Base-by-base conservation (phyloP, 2,888 invertebrate genomes). In the Dinocampus coccinellae region DNA sequence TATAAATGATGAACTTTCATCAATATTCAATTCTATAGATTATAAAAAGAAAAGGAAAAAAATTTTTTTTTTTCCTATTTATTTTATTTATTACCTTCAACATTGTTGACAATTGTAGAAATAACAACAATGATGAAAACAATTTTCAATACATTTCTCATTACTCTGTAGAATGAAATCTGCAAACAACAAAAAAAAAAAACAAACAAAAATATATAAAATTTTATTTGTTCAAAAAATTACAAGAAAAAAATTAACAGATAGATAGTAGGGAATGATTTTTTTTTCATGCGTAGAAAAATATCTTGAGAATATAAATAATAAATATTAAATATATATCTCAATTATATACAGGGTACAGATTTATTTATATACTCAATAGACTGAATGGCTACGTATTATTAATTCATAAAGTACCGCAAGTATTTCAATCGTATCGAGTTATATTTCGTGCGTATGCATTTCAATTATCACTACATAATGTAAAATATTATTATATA, bases 1-100 rank as follows among this genome's bases (percentile, higher is more conserved):
- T 47, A 53, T 7, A n/a, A n/a, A 4, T n/a, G n/a, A 47, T 33
- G 69, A 80, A 87, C 87, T 86, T 84, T 87, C 85, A 68, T 82
- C 80, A 78, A 29, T 29, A 29, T 29, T 4, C 3, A 29, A n/a
- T n/a, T n/a, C n/a, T n/a, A n/a, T n/a, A n/a, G n/a, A n/a, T n/a
- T n/a, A n/a, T n/a, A n/a, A n/a, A n/a, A n/a, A n/a, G n/a, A 29
- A 29, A n/a, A n/a, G n/a, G n/a, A n/a, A 29, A 29, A 29, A 29
- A 29, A 4, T 29, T 7, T 67, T 60, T 24, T 20, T 61, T 58
- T 4, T 22, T 57, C 24, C 24, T 67, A 16, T 67, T 22, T 26
- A 29, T 4, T 29, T 7, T 4, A 29, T 29, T 29, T 29, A 29
- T 72, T 80, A 87, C 87, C 87, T 84, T 87, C 86, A 69, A 82